A percentile compares a stretch with the other conserved stretches of the same genome.
phyloP scores from a whole-genome alignment of 1,140 invertebrate species.

The Pectinophora gossypiella region DNA sequence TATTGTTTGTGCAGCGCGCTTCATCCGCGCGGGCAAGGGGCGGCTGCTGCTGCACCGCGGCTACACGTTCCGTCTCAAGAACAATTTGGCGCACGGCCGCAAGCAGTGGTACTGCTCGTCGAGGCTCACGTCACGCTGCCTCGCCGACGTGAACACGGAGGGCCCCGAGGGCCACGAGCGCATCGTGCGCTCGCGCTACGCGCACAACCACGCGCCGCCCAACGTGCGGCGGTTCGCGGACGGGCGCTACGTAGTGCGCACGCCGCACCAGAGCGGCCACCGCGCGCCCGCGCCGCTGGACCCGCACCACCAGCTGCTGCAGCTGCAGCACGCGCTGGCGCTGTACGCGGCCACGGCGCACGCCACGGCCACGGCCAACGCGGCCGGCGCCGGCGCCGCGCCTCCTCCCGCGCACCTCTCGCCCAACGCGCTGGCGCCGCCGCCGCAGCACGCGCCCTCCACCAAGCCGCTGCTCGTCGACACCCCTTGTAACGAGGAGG shows the following conservation, averaged over 20 bases:
- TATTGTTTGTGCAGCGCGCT: no score
- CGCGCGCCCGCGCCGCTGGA: constrained; percentile 60
- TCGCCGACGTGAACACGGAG: constrained; percentile 66
- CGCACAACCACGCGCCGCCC: constrained; percentile 65
- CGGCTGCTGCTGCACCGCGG: constrained; percentile 61
- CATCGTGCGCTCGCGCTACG: constrained; percentile 62
- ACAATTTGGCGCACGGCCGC: constrained; percentile 63
- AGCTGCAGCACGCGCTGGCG: constrained; percentile 62
- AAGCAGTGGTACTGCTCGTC: constrained; percentile 72
- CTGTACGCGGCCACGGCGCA: constrained; percentile 62
- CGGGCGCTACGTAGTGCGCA: constrained; percentile 66
- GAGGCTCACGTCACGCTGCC: constrained; percentile 58
- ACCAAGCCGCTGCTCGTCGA: constrained; percentile 61
- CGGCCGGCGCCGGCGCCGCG: constrained; percentile 33
- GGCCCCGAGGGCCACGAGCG: constrained; percentile 66
- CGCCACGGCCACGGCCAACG: constrained; percentile 47
- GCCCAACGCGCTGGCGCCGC: constrained; percentile 40
- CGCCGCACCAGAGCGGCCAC: constrained; percentile 64
- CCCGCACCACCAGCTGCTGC: constrained; percentile 62
- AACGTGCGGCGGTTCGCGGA: constrained; percentile 67
- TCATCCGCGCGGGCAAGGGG: constrained; percentile 67
- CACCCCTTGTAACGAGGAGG: constrained; percentile 62
- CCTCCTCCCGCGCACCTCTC: no score
- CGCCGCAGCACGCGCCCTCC: constrained; percentile 36
- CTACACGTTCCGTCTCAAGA: constrained; percentile 67